Base-by-base conservation (phyloP, 1,140 invertebrate genomes). In the Diprion similis region DNA sequence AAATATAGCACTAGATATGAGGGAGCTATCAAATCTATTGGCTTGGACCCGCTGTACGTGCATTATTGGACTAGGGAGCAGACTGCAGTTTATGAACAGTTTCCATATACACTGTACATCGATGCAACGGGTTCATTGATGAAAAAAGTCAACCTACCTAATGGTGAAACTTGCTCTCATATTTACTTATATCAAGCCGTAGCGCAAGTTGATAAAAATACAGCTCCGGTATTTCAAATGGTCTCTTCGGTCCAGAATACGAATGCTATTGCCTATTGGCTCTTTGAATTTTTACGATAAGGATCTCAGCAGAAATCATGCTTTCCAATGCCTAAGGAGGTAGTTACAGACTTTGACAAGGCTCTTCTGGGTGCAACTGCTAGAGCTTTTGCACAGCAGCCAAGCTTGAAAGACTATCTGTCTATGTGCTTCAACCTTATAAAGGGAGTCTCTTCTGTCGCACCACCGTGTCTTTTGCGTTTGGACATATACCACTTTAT, bases 181-280 rank as follows among this genome's bases (percentile, higher is more conserved):
- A n/a, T 74, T 10, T 74, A 74, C 24, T 46, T 74, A 24, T 74
- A 74, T 24, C 73, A 74, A 70, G 66, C 66, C 8, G 48, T 70
- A 2, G 37, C 8, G 6, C 3, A 65, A 46, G 46, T 17, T 2
- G 11, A 11, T 8, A 13, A 70, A 13, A 6, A 6, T 10, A 74
- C 2, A 10, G 8, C 46, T 11, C 73, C 73, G 1, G 59, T 74
- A 65, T 70, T 70, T 46, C 73, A 74, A 66, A 74, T 74, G 73
- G 7, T 74, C 4, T 37, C 17, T 15, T 8, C 73, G 2, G 24
- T 18, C 2, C 68, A 74, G 15, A 70, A 70, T 47, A 74, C 67
- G 3, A 70, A 74, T 46, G n/a, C 46, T 1, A 68, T 74, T 10
- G 1, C 2, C 9, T 70, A 45, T 45, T 74, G 73, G 73, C 51